Conservation (phyloP, 2,113 vertebrate genomes). For the Xiphophorus hellerii region DNA sequence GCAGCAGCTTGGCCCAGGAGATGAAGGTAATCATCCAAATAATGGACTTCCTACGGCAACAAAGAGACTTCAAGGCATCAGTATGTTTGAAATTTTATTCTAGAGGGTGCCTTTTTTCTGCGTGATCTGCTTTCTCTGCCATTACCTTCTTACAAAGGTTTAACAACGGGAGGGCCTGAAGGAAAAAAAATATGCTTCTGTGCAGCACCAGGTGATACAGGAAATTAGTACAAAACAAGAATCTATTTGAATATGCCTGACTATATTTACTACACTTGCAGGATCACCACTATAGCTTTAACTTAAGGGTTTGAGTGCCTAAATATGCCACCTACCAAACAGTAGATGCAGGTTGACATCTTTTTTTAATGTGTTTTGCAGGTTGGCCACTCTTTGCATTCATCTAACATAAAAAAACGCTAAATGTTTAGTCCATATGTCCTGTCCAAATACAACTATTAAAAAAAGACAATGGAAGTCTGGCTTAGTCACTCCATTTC, state of each 20-base stretch:
- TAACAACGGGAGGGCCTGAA: not conserved
- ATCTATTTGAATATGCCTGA: not conserved
- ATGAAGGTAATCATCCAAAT: conserved; percentile 67
- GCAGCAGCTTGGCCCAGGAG: conserved; percentile 16
- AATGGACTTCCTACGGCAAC: conserved; percentile 54
- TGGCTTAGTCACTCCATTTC: not conserved
- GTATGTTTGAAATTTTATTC: conserved; percentile 33
- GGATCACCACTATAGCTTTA: not conserved
- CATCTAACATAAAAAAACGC: not conserved
- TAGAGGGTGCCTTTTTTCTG: conserved; percentile 12
- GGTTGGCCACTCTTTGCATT: no score
- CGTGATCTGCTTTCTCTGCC: conserved; percentile 22
- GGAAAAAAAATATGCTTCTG: not conserved
- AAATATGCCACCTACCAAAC: not conserved
- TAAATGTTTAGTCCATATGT: no score
- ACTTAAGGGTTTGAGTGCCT: not conserved
- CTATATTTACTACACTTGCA: not conserved
- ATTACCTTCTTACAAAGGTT: conserved; percentile 4
- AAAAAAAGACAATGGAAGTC: not conserved
- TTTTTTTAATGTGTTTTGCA: not conserved
- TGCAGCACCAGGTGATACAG: not conserved
- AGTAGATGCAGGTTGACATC: not conserved
- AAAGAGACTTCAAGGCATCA: conserved; percentile 27
- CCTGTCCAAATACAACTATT: not conserved
- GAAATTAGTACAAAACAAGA: not conserved